Percentiles rank a stretch among this genome's conserved stretches.
Conservation (phyloP, 35 echinoderm and acorn worm species). For the Hemicentrotus pulcherrimus region DNA sequence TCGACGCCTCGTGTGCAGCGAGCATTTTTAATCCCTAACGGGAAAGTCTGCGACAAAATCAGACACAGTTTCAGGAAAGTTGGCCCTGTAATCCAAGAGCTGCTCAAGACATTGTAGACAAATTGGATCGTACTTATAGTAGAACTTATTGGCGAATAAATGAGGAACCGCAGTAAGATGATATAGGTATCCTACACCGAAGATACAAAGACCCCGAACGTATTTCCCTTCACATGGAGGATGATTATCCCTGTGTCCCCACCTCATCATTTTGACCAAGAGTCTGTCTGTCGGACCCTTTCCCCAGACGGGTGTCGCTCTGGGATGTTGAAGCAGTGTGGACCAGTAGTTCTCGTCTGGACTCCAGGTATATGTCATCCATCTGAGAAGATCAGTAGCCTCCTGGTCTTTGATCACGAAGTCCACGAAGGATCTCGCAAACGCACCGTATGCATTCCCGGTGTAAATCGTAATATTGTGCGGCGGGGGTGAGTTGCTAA, state of each 20-base stretch:
- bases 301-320: constrained; percentile 45
- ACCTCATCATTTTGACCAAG: constrained; percentile 53
- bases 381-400: constrained; percentile 46
- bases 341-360: constrained; percentile 75
- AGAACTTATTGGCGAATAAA: constrained; percentile 76
- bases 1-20: too few relatives aligned
- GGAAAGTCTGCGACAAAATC: constrained; percentile 63
- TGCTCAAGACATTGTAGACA: constrained; percentile 66
- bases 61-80: constrained; percentile 52
- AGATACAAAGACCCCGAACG: constrained; percentile 59
- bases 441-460: constrained; percentile 61
- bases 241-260: background rate
- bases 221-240: constrained; percentile 60
- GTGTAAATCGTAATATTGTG: constrained; percentile 57
- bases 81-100: constrained; percentile 60
- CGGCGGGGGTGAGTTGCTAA: constrained; percentile 48
- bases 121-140: constrained; percentile 63
- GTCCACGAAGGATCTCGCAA: constrained; percentile 57
- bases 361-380: constrained; percentile 69
- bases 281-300: background rate
- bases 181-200: constrained; percentile 56
- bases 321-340: constrained; percentile 38
- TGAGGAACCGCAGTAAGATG: constrained; percentile 54
- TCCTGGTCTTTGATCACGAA: constrained; percentile 47
- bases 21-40: constrained; percentile 15